A percentile compares a stretch with the other conserved stretches of the same genome.
Evolutionary conservation across 2,113 vertebrate genomes (phyloP).

Genomic region (Poeciliopsis retropinna): DNA sequence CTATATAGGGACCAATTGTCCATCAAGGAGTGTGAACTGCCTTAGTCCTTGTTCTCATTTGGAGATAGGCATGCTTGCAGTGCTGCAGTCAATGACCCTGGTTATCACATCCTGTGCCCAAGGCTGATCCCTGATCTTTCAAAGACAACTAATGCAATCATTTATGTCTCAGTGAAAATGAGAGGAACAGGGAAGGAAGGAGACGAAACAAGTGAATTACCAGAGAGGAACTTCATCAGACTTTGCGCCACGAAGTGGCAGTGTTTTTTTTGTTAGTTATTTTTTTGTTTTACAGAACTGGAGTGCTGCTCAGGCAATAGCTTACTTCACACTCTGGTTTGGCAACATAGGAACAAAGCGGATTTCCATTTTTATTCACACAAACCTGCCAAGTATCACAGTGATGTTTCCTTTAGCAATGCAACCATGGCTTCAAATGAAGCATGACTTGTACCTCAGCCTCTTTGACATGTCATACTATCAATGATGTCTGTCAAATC

Average conservation of each 20-base stretch:
- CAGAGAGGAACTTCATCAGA: slow-evolving; percentile 36
- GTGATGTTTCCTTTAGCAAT: background rate
- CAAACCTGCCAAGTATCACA: background rate
- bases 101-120: slow-evolving; percentile 7
- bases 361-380: background rate
- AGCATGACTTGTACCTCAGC: background rate
- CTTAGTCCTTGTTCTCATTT: slow-evolving; percentile 22
- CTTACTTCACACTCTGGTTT: background rate
- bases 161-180: slow-evolving; percentile 53
- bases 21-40: slow-evolving; percentile 28
- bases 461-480: background rate
- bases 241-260: slow-evolving; percentile 30
- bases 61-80: slow-evolving; percentile 7
- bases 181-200: slow-evolving; percentile 23
- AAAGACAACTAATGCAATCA: slow-evolving; percentile 58
- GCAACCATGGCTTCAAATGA: background rate
- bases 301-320: slow-evolving; percentile 14
- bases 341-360: background rate
- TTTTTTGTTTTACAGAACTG: slow-evolving; percentile 9
- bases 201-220: slow-evolving; percentile 14
- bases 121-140: slow-evolving; percentile 61
- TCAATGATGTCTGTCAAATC: background rate
- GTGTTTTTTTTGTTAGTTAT: background rate
- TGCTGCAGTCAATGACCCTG: slow-evolving; percentile 36
- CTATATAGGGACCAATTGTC: slow-evolving; percentile 26